Evolutionary conservation across 2,113 vertebrate species (phyloP).

Genomic region (Perca fluviatilis): DNA sequence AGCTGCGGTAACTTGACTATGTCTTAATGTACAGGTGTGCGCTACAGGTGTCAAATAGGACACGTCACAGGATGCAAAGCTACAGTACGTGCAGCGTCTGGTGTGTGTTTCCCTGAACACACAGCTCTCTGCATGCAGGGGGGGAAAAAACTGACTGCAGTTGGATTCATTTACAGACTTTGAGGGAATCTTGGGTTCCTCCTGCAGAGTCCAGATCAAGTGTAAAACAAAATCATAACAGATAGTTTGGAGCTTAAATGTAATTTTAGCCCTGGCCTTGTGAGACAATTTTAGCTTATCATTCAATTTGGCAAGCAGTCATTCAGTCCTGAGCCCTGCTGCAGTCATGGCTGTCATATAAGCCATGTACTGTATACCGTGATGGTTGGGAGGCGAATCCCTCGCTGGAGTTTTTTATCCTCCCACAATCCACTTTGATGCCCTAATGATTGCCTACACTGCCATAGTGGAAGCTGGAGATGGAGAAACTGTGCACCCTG

Average conservation of each 20-base stretch:
- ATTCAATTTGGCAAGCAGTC: constrained; percentile 18
- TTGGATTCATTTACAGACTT: neutral
- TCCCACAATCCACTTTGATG: constrained; percentile 61
- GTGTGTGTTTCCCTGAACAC: no score
- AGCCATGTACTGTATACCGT: constrained; percentile 9
- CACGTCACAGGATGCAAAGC: neutral
- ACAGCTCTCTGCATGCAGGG: neutral
- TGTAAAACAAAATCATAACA: constrained; percentile 24
- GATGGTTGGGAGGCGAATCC: constrained; percentile 30
- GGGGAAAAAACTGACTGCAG: neutral
- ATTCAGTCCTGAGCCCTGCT: neutral
- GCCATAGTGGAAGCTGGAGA: constrained; percentile 50
- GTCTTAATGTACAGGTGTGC: neutral
- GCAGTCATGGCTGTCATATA: constrained; percentile 16
- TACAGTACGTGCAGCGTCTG: neutral
- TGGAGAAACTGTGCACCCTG: constrained; percentile 45
- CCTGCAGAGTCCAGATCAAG: neutral
- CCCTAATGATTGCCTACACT: constrained; percentile 61
- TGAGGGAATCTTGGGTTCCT: constrained; percentile 5
- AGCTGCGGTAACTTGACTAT: neutral
- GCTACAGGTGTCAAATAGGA: neutral
- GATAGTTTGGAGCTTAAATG: constrained; percentile 3
- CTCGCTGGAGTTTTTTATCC: constrained; percentile 47
- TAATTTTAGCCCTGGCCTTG: constrained; percentile 16
- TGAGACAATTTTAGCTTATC: constrained; percentile 28